Evolutionary conservation across 1,140 invertebrate species (phyloP).

Genomic region (Mesaphorura yosii): DNA sequence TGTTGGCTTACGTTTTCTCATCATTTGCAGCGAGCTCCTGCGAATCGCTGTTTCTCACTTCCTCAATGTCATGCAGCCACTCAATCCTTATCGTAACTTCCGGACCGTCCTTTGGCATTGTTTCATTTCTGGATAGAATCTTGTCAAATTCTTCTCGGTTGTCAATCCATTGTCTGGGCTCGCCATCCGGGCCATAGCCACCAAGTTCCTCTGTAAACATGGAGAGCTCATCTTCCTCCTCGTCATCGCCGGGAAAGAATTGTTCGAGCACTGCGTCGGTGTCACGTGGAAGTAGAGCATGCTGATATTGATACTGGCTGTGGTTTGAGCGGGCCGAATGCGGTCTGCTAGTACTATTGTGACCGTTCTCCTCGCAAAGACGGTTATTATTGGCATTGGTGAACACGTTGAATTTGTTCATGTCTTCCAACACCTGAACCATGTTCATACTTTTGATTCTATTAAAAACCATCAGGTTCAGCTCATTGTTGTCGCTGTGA

Average conservation of each 20-base stretch:
- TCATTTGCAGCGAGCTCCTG: too few species aligned
- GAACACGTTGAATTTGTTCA: not conserved
- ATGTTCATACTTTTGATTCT: not conserved
- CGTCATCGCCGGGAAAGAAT: not conserved
- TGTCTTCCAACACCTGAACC: not conserved
- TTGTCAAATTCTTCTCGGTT: too few species aligned
- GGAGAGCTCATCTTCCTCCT: slow-evolving; percentile 2
- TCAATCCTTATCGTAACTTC: slow-evolving; percentile 10
- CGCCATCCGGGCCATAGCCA: too few species aligned
- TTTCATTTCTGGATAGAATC: too few species aligned
- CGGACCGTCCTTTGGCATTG: not conserved
- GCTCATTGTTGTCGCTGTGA: not conserved
- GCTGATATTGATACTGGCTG: too few species aligned
- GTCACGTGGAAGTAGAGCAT: too few species aligned
- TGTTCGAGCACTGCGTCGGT: not conserved
- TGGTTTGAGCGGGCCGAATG: not conserved
- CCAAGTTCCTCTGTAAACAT: slow-evolving; percentile 2
- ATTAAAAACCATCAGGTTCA: too few species aligned
- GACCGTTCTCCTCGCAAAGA: not conserved
- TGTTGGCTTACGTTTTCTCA: too few species aligned
- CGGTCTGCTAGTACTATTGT: not conserved
- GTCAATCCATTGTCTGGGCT: not conserved
- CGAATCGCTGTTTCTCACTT: too few species aligned
- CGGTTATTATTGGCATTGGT: too few species aligned
- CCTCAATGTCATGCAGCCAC: slow-evolving; percentile 12